phyloP scores from a whole-genome alignment of 2,888 invertebrate genomes.

The Morpho deidamia region DNA sequence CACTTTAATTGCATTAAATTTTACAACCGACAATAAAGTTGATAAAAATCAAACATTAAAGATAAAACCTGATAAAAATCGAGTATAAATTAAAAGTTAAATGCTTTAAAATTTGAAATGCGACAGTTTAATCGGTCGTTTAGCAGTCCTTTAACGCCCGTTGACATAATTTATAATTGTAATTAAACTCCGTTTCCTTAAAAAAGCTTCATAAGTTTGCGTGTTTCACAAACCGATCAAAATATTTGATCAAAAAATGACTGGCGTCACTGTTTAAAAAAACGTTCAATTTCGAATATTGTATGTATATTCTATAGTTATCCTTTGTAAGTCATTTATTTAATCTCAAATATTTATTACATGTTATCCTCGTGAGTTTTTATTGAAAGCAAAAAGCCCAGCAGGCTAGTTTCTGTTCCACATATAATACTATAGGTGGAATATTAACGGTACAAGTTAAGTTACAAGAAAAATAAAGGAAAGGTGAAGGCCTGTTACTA shows the following conservation, averaged over 20 bases:
- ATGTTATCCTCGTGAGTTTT: too few relatives aligned
- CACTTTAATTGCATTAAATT: background rate
- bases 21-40: constrained; percentile 1
- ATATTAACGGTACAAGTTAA: too few relatives aligned
- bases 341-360: too few relatives aligned
- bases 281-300: too few relatives aligned
- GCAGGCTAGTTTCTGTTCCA: too few relatives aligned
- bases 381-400: too few relatives aligned
- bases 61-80: constrained; percentile 3
- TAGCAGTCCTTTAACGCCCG: constrained; percentile 16
- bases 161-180: constrained; percentile 19
- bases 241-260: background rate
- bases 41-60: constrained; percentile 1
- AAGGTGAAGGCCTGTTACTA: too few relatives aligned
- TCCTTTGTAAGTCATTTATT: too few relatives aligned
- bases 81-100: background rate
- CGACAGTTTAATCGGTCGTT: constrained; percentile 15
- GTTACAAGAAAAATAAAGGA: too few relatives aligned
- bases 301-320: too few relatives aligned
- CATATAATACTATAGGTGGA: too few relatives aligned
- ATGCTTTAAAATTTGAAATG: constrained; percentile 10
- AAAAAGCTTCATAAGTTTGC: constrained; percentile 14
- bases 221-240: background rate
- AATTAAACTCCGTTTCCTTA: constrained; percentile 17
- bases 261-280: too few relatives aligned